Evolutionary conservation across 1,140 invertebrate genomes (phyloP).

Genomic region (Euglossa dilemma): DNA sequence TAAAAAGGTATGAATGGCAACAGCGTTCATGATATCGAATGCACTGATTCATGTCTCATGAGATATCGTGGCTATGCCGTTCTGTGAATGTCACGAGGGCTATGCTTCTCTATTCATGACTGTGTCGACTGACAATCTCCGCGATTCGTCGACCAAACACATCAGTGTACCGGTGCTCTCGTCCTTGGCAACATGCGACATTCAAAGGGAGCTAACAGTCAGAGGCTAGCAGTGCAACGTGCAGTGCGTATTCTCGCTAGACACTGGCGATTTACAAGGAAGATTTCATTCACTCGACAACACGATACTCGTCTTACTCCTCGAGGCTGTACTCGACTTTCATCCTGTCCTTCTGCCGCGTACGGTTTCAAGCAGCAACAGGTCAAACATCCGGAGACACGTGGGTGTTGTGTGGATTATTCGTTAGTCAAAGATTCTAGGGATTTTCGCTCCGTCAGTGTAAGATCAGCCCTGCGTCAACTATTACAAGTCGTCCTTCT

Average conservation of each 20-base stretch:
- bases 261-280: constrained; percentile 57
- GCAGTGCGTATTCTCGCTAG: constrained; percentile 62
- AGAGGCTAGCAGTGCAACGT: constrained; percentile 62
- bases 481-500: background rate
- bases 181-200: constrained; percentile 67
- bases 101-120: constrained; percentile 46
- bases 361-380: background rate
- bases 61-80: constrained; percentile 59
- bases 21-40: constrained; percentile 70
- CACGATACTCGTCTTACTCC: background rate
- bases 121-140: constrained; percentile 27
- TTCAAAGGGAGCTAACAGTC: constrained; percentile 60
- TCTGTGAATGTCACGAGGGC: constrained; percentile 64
- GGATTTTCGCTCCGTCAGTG: too few species aligned
- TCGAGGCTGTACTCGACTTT: background rate
- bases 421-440: background rate
- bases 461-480: background rate
- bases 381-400: background rate
- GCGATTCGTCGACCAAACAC: constrained; percentile 33
- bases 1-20: constrained; percentile 64
- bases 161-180: constrained; percentile 62
- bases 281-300: constrained; percentile 47
- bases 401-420: background rate
- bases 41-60: constrained; percentile 68
- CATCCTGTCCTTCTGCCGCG: too few species aligned